Base-by-base conservation (phyloP, 37 sponge, comb jelly and placozoan species). In the Tethya wilhelma region DNA sequence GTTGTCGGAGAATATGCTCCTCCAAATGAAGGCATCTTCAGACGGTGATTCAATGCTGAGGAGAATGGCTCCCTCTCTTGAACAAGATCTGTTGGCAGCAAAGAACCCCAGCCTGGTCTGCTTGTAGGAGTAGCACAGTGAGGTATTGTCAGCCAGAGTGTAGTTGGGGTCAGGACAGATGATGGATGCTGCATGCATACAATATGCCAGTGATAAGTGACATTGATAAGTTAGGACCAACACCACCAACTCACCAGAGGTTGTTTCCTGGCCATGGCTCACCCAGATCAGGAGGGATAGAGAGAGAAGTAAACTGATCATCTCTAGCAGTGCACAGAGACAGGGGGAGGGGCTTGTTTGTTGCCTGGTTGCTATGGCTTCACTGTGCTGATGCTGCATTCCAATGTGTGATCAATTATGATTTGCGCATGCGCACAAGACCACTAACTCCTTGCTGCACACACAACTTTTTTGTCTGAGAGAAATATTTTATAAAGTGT, bases 121-220 rank as follows among this genome's bases (percentile, higher is more conserved):
- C 32, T 71, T 45, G 46, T 77, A 80, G 19, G 29, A 38, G 70
- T 90, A 90, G 82, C 90, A 90, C 64, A 56, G 44, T 1, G 32
- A 9, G n/a, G n/a, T n/a, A n/a, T n/a, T n/a, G 59, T 33, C 32
- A 26, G 66, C 46, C 11, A 1, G 49, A 30, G 34, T 31, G 44
- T 25, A 38, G 79, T 49, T 49, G 14, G 65, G 78, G 79, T 11
- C 41, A 59, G 67, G 67, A n/a, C 57, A 11, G 79, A 30, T n/a
- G n/a, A n/a, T n/a, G n/a, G n/a, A n/a, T n/a, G n/a, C n/a, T n/a
- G n/a, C n/a, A n/a, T n/a, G n/a, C n/a, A n/a, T n/a, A n/a, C n/a
- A n/a, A n/a, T n/a, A n/a, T n/a, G n/a, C n/a, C n/a, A n/a, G n/a
- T n/a, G n/a, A n/a, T n/a, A n/a, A n/a, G n/a, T n/a, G n/a, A n/a